Percentiles rank a stretch among this genome's conserved stretches.
Evolutionary conservation across 2,113 vertebrate genomes (phyloP).

Genomic region (Melanerpes aurifrons): DNA sequence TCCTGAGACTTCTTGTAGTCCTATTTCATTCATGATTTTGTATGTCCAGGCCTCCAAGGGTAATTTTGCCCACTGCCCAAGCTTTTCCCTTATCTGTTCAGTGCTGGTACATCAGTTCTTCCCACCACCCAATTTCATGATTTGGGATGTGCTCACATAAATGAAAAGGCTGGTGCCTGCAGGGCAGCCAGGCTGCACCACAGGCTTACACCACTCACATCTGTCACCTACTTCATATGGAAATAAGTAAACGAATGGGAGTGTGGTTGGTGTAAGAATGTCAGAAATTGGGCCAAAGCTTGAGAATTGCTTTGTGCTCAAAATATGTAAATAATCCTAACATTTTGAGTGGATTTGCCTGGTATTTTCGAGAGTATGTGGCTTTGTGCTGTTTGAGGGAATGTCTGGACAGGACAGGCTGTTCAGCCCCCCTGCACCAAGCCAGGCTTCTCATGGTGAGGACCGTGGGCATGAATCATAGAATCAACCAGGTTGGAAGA

Average conservation of each 20-base stretch:
- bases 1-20: background rate
- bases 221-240: background rate
- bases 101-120: background rate
- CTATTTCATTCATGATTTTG: background rate
- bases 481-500: too few relatives aligned
- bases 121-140: background rate
- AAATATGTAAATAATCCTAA: background rate
- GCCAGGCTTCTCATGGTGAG: background rate
- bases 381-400: background rate
- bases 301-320: background rate
- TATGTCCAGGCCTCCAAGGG: accelerated
- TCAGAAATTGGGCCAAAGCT: background rate
- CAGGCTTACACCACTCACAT: background rate
- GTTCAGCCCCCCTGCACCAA: background rate
- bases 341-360: background rate
- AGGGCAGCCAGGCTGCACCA: background rate
- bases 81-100: background rate
- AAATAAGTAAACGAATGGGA: background rate
- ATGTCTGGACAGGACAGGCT: background rate
- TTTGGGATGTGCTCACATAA: background rate
- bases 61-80: background rate
- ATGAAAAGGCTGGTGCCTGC: background rate
- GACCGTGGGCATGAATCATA: background rate
- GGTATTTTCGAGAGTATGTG: background rate
- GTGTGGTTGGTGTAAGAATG: background rate